phyloP scores from a whole-genome alignment of 2,888 invertebrate genomes.

The Andrena dorsata region DNA sequence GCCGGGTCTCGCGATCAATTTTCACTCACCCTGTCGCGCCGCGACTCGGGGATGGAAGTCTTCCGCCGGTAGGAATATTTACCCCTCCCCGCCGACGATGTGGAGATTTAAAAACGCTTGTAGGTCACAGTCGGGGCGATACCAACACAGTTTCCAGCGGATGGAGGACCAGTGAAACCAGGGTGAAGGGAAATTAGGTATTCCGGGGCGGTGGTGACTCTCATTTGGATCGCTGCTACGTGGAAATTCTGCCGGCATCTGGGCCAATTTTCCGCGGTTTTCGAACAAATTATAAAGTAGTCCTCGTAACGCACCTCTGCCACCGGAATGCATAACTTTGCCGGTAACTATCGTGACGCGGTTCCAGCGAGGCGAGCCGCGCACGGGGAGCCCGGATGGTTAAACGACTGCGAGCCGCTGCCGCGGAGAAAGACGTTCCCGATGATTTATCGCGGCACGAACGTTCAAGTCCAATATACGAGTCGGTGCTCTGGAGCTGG shows the following conservation, averaged over 20 bases:
- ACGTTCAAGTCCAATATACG: not conserved
- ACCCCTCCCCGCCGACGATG: too few relatives aligned
- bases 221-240: not conserved
- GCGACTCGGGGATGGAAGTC: not conserved
- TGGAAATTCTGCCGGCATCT: not conserved
- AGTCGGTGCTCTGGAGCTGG: not conserved
- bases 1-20: slow-evolving; percentile 8
- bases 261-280: not conserved
- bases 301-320: not conserved
- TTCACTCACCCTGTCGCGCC: slow-evolving; percentile 12
- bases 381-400: not conserved
- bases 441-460: slow-evolving; percentile 14
- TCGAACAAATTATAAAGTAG: not conserved
- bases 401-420: not conserved
- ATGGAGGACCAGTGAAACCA: too few relatives aligned
- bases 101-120: too few relatives aligned
- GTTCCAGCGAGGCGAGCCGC: not conserved
- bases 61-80: too few relatives aligned
- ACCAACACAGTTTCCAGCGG: too few relatives aligned
- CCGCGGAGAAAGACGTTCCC: not conserved
- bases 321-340: not conserved
- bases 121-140: too few relatives aligned
- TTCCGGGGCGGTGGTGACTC: too few relatives aligned
- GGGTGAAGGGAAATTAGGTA: too few relatives aligned
- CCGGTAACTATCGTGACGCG: not conserved